phyloP scores from a whole-genome alignment of 2,113 vertebrate species.

The Cochlearius cochlearius region DNA sequence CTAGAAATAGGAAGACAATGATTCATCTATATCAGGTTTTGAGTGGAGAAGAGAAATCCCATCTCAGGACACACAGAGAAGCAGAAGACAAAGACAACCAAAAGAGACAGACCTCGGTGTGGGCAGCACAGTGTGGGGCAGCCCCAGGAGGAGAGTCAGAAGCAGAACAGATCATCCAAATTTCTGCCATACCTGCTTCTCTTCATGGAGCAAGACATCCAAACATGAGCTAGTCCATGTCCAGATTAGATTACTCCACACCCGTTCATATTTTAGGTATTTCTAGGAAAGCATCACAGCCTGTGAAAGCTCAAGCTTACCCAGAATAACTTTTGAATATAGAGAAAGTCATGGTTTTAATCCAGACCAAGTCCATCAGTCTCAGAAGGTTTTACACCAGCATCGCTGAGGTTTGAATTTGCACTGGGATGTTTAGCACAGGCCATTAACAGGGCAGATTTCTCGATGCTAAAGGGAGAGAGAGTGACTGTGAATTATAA shows the following conservation, averaged over 20 bases:
- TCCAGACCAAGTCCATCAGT: accelerated
- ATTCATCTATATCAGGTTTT: background rate
- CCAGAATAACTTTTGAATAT: background rate
- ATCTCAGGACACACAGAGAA: background rate
- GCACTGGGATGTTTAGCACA: background rate
- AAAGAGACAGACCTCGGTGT: background rate
- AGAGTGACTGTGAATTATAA: constrained; percentile 8
- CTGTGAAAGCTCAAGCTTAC: background rate
- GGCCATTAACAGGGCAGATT: background rate
- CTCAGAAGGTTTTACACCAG: background rate
- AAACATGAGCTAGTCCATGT: background rate
- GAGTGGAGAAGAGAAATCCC: background rate
- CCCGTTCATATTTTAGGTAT: background rate
- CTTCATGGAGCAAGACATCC: background rate
- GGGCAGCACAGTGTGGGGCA: background rate
- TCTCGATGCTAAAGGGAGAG: background rate
- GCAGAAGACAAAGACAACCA: background rate
- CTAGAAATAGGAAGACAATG: background rate
- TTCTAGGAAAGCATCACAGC: background rate
- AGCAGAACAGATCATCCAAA: background rate
- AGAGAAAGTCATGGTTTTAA: background rate
- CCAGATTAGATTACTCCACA: background rate
- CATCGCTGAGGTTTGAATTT: background rate
- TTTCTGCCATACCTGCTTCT: background rate
- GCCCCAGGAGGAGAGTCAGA: background rate